Evolutionary conservation across 2,888 invertebrate species (phyloP), one percentile per base, ranked within the genome.

Genomic region (Onchidella celtica): DNA sequence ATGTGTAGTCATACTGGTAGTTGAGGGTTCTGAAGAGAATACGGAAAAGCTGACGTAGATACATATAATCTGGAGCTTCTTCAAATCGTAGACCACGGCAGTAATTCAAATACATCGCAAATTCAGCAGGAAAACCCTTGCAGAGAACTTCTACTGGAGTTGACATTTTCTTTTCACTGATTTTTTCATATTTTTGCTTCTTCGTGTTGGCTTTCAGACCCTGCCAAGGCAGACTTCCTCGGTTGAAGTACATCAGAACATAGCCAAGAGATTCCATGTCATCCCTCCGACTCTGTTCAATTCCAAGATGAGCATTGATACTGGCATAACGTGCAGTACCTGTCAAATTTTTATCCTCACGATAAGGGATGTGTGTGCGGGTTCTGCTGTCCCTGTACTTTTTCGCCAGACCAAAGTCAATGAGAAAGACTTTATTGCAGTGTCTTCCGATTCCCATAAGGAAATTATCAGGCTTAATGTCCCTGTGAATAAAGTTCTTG

Each of bases 61-160:
- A 99, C 98, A 99, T 99, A 95, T 99, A 99, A 94, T 99, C 99
- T 29, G 99, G 99, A 84, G 97, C 96, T 94, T 99, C 99, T 94
- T 99, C 99, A 94, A 99, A 99, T 90, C 98, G 96, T 92, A 99
- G 95, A 82, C 98, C 99, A 93, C 99, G 97, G 94, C 98, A 98
- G 95, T 99, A 99, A 95, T 99, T 99, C 94, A 99, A 95, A 95
- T 99, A 99, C 99, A 99, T 99, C 88, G 99, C 97, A 95, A 99
- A 99, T 95, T 99, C 99, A 82, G 99, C 98, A 89, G 99, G 99
- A 94, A 97, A 99, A 89, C 99, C 98, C 97, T 99, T 98, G 95
- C 99, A 99, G 88, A 99, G 95, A 91, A 97, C 97, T 95, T 99
- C 99, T 87, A 99, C 97, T 14, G 99, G 98, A 40, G 99, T 99